These are phyloP conservation scores for Drosophila ananassae DNA, from an alignment of 1,140 invertebrate genomes.

Conservation along the genomic window DNA sequence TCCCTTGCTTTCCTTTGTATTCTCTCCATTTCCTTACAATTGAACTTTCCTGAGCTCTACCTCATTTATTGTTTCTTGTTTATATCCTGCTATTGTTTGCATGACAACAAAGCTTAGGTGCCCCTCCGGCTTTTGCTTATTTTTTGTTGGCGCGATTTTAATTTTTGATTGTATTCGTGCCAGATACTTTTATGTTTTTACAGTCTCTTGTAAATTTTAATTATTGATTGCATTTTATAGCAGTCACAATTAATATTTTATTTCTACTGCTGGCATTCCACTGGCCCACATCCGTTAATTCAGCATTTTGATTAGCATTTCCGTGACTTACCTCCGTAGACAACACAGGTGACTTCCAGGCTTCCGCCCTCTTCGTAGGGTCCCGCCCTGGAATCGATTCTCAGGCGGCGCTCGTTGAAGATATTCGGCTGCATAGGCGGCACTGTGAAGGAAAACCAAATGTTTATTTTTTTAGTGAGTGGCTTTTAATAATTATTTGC, in stretches of 20 bases:
- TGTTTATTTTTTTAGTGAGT: conserved; percentile 1
- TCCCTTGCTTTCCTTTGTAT: conserved; percentile 44
- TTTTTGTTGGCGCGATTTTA: conserved; percentile 46
- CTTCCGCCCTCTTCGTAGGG: conserved; percentile 93
- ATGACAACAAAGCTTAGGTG: conserved; percentile 21
- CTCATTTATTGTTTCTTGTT: conserved; percentile 73
- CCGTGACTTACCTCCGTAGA: conserved; percentile 90
- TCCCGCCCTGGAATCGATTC: conserved; percentile 89
- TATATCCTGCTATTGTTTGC: conserved; percentile 56
- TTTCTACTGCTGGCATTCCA: not conserved
- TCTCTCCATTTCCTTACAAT: conserved; percentile 54
- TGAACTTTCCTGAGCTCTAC: conserved; percentile 53
- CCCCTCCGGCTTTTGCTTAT: not conserved
- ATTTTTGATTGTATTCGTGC: conserved; percentile 64
- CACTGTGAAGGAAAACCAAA: conserved; percentile 85
- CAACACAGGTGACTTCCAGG: conserved; percentile 92
- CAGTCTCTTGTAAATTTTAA: conserved; percentile 64
- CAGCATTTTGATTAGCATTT: conserved; percentile 10
- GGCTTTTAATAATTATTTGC: conserved; percentile 2
- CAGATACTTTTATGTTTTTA: conserved; percentile 60
- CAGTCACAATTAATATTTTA: conserved; percentile 29
- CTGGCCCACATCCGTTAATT: not conserved
- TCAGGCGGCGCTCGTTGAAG: conserved; percentile 90
- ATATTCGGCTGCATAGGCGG: conserved; percentile 92
- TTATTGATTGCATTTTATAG: conserved; percentile 58